phyloP scores from a whole-genome alignment of 2,888 invertebrate species.

The Erebia aethiops region DNA sequence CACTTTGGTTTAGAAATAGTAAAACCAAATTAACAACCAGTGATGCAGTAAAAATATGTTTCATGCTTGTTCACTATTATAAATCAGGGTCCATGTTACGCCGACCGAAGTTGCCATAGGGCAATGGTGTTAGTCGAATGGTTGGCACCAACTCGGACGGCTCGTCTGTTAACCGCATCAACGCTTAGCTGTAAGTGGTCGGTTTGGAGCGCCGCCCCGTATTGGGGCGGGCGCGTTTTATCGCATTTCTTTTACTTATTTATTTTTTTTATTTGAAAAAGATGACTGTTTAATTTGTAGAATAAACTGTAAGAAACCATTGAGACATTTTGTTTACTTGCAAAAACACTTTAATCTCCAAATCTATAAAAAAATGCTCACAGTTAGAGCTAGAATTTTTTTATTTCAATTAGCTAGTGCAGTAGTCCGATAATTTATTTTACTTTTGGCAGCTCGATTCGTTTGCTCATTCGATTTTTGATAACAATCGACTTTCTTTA shows the following conservation, averaged over 20 bases:
- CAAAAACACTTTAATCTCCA: slow-evolving; percentile 14
- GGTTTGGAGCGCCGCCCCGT: slow-evolving; percentile 51
- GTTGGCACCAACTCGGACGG: background rate
- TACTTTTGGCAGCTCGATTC: no score
- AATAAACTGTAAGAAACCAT: slow-evolving; percentile 79
- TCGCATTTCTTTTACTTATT: slow-evolving; percentile 64
- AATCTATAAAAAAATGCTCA: background rate
- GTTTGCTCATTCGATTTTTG: no score
- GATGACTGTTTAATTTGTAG: slow-evolving; percentile 80
- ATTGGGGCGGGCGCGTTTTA: slow-evolving; percentile 49
- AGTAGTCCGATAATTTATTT: no score
- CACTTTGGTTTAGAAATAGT: no score
- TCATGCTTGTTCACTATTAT: background rate
- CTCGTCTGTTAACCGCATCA: background rate
- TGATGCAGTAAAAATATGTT: background rate
- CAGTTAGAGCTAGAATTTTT: background rate
- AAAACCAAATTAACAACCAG: no score
- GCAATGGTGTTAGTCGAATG: background rate
- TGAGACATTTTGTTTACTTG: slow-evolving; percentile 49
- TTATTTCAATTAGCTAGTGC: no score
- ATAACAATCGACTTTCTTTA: no score
- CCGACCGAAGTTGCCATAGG: background rate
- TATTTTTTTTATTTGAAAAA: slow-evolving; percentile 70
- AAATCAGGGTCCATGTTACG: no score
- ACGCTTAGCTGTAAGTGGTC: slow-evolving; percentile 66